A percentile compares a stretch with the other conserved stretches of the same genome.
These are phyloP conservation scores for Cherax quadricarinatus DNA, from an alignment of 1,140 invertebrate species.

Conservation along the genomic window DNA sequence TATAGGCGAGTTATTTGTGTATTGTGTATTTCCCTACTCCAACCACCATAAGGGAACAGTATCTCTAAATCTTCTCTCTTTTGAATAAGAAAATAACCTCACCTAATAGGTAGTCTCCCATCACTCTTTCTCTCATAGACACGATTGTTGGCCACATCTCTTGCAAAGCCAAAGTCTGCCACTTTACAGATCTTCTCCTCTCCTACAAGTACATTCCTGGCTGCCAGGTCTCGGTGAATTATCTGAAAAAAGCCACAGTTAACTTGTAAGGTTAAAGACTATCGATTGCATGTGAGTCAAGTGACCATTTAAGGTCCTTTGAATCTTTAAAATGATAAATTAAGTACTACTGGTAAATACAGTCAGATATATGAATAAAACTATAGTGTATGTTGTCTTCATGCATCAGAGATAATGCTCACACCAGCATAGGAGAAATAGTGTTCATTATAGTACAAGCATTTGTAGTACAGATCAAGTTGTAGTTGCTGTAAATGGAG, in stretches of 20 bases:
- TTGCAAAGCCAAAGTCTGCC: constrained; percentile 94
- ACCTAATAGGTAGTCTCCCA: constrained; percentile 83
- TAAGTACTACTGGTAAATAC: no score
- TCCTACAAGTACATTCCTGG: constrained; percentile 91
- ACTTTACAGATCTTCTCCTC: constrained; percentile 94
- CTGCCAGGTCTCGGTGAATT: constrained; percentile 94
- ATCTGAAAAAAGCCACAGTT: constrained; percentile 80
- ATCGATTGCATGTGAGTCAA: not conserved
- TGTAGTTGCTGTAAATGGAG: no score
- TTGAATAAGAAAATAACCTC: constrained; percentile 36
- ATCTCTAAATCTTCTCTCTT: not conserved
- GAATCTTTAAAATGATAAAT: no score
- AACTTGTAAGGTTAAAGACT: not conserved
- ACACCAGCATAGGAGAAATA: no score
- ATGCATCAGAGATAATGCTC: no score
- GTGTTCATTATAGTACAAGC: no score
- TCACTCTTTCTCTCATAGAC: constrained; percentile 95
- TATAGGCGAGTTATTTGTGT: no score
- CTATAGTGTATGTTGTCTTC: no score
- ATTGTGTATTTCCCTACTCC: not conserved
- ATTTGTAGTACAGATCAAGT: no score
- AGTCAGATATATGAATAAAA: no score
- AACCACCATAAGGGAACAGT: not conserved
- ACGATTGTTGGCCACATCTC: constrained; percentile 88
- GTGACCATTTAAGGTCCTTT: no score